phyloP scores from a whole-genome alignment of 37 sponge, comb jelly and placozoan species.

The Crambe crambe region DNA sequence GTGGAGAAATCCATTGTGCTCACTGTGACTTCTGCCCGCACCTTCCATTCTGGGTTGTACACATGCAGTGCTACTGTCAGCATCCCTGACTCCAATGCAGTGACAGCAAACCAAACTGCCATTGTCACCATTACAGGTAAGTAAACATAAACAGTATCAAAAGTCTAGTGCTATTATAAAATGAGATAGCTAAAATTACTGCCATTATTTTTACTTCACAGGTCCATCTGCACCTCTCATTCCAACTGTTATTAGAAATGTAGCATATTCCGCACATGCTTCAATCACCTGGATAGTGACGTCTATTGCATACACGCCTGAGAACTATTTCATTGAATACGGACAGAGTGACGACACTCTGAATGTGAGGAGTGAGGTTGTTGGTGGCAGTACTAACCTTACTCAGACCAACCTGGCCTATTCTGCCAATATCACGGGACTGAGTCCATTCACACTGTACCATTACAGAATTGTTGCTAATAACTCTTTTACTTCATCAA shows the following conservation, averaged over 20 bases:
- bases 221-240: constrained; percentile 11
- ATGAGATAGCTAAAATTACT: too few species aligned
- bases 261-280: not conserved
- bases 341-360: not conserved
- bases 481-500: not conserved
- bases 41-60: not conserved
- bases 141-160: not conserved
- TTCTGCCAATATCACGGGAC: not conserved
- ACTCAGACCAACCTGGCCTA: not conserved
- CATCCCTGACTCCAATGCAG: constrained; percentile 12
- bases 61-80: not conserved
- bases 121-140: constrained; percentile 13
- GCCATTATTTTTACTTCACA: not conserved
- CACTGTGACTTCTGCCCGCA: not conserved
- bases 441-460: constrained; percentile 21
- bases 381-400: constrained; percentile 8
- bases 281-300: constrained; percentile 19
- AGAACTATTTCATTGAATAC: constrained; percentile 24
- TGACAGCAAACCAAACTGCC: not conserved
- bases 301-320: constrained; percentile 18
- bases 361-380: constrained; percentile 2
- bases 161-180: not conserved
- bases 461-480: constrained; percentile 18
- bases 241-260: not conserved
- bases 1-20: not conserved